phyloP scores from a whole-genome alignment of 2,113 vertebrate species.

The Chloebia gouldiae region DNA sequence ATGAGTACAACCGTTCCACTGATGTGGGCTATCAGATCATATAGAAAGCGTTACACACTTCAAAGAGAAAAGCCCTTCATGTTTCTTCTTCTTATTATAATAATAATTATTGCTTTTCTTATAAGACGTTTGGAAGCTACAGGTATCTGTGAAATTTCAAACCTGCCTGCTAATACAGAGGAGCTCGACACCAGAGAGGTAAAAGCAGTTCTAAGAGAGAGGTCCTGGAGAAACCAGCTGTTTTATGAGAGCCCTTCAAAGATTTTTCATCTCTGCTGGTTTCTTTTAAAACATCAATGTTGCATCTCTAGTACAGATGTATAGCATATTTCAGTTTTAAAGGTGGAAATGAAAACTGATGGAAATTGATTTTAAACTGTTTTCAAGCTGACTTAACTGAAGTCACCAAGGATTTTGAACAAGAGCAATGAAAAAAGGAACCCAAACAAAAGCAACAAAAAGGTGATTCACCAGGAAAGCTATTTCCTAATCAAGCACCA shows the following conservation, averaged over 20 bases:
- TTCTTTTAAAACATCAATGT: background rate
- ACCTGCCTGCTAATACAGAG: background rate
- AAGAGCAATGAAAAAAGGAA: background rate
- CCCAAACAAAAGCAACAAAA: background rate
- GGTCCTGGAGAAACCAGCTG: background rate
- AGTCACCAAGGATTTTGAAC: background rate
- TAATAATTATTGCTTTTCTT: background rate
- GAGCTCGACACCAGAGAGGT: background rate
- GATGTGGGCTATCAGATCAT: background rate
- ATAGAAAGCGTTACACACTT: background rate
- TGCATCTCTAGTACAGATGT: background rate
- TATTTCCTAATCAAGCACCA: background rate
- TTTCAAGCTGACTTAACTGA: background rate
- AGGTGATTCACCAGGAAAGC: background rate
- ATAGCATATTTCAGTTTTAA: background rate
- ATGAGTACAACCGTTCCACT: background rate
- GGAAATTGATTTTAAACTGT: background rate
- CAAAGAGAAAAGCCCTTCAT: background rate
- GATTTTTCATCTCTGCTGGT: background rate
- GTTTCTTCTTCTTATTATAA: background rate
- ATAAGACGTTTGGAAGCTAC: background rate
- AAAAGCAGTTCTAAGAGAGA: background rate
- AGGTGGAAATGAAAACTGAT: background rate
- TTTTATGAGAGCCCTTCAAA: background rate
- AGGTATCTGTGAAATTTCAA: background rate